Conservation (phyloP, 1,140 invertebrate genomes). For the Pomphorhynchus laevis region DNA sequence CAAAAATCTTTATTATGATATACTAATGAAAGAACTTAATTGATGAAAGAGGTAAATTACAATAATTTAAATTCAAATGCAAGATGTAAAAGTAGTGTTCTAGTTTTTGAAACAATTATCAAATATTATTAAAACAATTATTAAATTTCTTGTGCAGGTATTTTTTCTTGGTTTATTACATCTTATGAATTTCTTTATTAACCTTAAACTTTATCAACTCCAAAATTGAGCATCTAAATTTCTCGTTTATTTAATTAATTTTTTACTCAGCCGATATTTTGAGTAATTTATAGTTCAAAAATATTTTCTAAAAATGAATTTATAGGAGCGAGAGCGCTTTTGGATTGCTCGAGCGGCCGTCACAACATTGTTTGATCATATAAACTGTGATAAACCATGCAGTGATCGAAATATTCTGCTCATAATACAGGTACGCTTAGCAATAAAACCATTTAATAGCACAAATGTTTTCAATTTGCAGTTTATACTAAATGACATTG, state of each 20-base stretch:
- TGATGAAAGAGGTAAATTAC: too few relatives aligned
- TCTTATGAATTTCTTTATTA: constrained; percentile 69
- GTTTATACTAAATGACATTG: constrained; percentile 32
- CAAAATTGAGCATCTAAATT: constrained; percentile 51
- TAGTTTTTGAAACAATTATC: background rate
- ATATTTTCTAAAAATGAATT: constrained; percentile 9
- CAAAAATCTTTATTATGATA: too few relatives aligned
- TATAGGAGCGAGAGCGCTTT: constrained; percentile 55
- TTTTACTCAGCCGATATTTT: constrained; percentile 28
- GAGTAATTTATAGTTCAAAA: background rate
- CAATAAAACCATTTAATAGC: too few relatives aligned
- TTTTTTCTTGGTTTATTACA: constrained; percentile 19
- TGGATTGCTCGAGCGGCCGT: constrained; percentile 51
- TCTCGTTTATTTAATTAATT: constrained; percentile 51
- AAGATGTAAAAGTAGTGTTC: background rate
- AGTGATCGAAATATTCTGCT: constrained; percentile 68
- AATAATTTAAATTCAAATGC: too few relatives aligned
- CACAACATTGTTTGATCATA: constrained; percentile 58
- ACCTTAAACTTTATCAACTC: constrained; percentile 51
- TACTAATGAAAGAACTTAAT: too few relatives aligned
- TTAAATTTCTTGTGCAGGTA: background rate
- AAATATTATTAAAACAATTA: background rate
- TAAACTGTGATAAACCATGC: constrained; percentile 64
- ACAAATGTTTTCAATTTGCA: constrained; percentile 12
- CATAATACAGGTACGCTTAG: constrained; percentile 35